Conservation (phyloP, 2,888 invertebrate genomes). For the Cephalotes varians region DNA sequence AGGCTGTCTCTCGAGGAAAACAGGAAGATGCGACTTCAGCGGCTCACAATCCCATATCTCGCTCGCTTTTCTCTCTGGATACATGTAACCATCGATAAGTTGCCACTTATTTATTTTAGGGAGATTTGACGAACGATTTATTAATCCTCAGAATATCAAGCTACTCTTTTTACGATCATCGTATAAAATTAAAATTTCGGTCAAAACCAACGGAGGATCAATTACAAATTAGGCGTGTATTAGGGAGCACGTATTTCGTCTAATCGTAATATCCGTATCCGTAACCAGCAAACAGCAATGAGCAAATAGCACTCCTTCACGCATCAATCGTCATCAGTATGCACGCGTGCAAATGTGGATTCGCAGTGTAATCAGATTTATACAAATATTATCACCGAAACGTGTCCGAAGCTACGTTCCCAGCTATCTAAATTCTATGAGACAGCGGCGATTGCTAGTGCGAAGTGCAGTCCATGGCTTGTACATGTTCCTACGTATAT, state of each 20-base stretch:
- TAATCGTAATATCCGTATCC: neutral
- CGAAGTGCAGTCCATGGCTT: constrained; percentile 3
- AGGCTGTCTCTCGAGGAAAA: constrained; percentile 20
- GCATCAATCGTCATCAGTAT: constrained; percentile 40
- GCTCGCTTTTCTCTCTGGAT: neutral
- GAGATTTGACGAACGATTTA: neutral
- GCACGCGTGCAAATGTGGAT: constrained; percentile 26
- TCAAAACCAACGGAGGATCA: neutral
- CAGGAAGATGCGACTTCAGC: constrained; percentile 12
- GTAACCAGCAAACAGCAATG: constrained; percentile 22
- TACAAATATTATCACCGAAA: constrained; percentile 40
- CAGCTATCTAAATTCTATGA: constrained; percentile 50
- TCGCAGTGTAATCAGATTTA: constrained; percentile 28
- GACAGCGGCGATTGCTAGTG: constrained; percentile 34
- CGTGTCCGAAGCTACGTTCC: constrained; percentile 20
- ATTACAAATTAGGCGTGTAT: constrained; percentile 16
- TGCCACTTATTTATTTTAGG: neutral
- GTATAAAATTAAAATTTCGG: neutral
- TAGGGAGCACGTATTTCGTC: neutral
- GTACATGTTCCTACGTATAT: constrained; percentile 31
- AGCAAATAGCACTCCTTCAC: constrained; percentile 1
- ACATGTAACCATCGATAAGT: neutral
- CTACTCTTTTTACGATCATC: neutral
- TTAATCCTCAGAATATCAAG: neutral
- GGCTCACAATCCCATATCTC: neutral